Base-by-base conservation (phyloP, 2,888 invertebrate genomes). In the Sthenelais limicola region DNA sequence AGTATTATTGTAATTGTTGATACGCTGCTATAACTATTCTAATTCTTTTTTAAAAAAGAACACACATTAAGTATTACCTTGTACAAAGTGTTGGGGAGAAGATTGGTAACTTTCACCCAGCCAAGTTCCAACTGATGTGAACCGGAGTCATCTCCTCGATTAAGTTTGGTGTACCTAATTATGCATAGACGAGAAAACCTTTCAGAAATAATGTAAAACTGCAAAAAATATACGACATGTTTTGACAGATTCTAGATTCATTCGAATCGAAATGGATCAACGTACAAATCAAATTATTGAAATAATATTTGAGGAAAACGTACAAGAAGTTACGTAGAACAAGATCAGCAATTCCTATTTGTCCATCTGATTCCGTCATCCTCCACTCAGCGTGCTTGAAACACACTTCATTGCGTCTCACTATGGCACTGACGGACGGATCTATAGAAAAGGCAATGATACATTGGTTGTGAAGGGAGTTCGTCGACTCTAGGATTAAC, bases 351-450 rank as follows among this genome's bases (percentile, higher is more conserved):
- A 99, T 96, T 74, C 98, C 98, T 71, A 98, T 92, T 88, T 98
- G 98, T 0, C 99, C 99, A 89, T 99, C 98, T 0, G 94, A 93
- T 87, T 99, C 98, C 0, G 98, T 99, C 78, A 99, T 91, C 48
- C 98, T 89, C 99, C 99, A 99, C 84, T 96, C 94, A 3, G 98
- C 98, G 83, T 96, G 95, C 88, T 98, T 97, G 89, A 99, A 99
- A 88, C 97, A 98, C 82, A 99, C 98, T 90, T 98, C 96, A 81
- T 94, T 94, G 0, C 93, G 92, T 43, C 97, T 90, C 32, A 95
- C 94, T 28, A 69, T 52, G 33, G 32, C 49, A 5, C 52, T n/a
- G n/a, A n/a, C n/a, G n/a, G n/a, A n/a, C n/a, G n/a, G n/a, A n/a
- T n/a, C n/a, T n/a, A n/a, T n/a, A n/a, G n/a, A n/a, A n/a, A n/a